phyloP scores from a whole-genome alignment of 2,113 vertebrate genomes.

The Sula dactylatra region DNA sequence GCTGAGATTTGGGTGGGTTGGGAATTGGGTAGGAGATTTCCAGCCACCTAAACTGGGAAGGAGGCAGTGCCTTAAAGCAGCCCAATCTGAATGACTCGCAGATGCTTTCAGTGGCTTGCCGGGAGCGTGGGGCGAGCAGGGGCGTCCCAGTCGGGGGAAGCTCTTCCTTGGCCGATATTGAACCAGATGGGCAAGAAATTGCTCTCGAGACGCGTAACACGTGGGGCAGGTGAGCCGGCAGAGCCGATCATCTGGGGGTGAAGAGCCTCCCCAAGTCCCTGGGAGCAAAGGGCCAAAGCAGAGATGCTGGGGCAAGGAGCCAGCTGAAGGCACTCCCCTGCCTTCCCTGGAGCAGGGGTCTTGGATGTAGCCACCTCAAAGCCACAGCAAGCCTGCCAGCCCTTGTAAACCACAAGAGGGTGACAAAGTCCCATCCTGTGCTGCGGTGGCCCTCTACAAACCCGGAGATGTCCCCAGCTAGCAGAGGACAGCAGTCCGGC shows the following conservation, averaged over 20 bases:
- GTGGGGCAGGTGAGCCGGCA: neutral
- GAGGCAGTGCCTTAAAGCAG: neutral
- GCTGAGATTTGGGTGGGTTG: slow-evolving; percentile 39
- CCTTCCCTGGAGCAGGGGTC: neutral
- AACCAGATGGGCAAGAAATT: neutral
- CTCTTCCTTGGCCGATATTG: neutral
- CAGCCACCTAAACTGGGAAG: neutral
- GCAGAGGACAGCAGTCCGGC: neutral
- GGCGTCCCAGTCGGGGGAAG: neutral
- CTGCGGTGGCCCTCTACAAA: slow-evolving; percentile 21
- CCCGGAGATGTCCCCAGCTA: neutral
- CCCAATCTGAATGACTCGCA: neutral
- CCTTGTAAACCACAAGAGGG: slow-evolving; percentile 53
- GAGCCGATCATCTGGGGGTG: accelerated
- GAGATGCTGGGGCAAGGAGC: neutral
- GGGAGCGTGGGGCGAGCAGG: neutral
- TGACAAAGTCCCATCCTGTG: slow-evolving; percentile 56
- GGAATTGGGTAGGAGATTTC: slow-evolving; percentile 23
- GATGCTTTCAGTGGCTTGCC: neutral
- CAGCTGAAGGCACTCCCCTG: neutral
- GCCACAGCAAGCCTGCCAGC: neutral
- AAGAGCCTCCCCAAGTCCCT: neutral
- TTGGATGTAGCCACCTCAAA: neutral
- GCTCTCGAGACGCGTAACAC: neutral
- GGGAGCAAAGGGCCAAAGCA: neutral